A percentile compares a stretch with the other conserved stretches of the same genome.
Evolutionary conservation across 92 coral and sea anemone genomes (phyloP).

Genomic region (Isaurus tuberculatus): DNA sequence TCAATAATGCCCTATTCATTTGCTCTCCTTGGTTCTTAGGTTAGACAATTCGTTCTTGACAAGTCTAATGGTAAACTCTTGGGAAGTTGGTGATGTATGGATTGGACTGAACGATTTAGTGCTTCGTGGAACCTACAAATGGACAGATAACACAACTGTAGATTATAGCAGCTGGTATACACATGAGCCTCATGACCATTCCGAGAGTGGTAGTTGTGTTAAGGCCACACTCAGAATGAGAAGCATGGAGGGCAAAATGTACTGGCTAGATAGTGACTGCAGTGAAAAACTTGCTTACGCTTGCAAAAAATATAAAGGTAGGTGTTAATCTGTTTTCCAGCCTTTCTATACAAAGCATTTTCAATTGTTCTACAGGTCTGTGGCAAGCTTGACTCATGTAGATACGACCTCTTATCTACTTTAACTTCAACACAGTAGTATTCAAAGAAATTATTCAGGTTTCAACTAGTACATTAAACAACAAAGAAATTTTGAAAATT

Average conservation of each 20-base stretch:
- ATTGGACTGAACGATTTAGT: slow-evolving; percentile 74
- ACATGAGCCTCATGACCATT: slow-evolving; percentile 89
- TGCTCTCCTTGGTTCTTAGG: slow-evolving; percentile 26
- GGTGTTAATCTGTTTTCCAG: not conserved
- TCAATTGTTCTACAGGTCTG: not conserved
- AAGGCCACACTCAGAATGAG: slow-evolving; percentile 67
- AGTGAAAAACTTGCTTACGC: slow-evolving; percentile 65
- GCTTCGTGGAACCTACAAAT: slow-evolving; percentile 71
- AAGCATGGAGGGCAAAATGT: slow-evolving; percentile 83
- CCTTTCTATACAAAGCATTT: not conserved
- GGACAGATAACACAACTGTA: slow-evolving; percentile 72
- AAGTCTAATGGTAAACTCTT: slow-evolving; percentile 74
- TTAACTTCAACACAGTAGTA: too few species aligned
- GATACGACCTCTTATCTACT: too few species aligned
- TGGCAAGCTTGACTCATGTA: not conserved
- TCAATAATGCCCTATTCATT: not conserved
- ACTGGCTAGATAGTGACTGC: slow-evolving; percentile 86
- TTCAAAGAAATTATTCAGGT: too few species aligned
- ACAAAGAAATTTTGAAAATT: too few species aligned
- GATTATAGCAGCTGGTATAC: slow-evolving; percentile 85
- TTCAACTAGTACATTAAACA: too few species aligned
- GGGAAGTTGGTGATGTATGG: slow-evolving; percentile 91
- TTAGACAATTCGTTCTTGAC: slow-evolving; percentile 71
- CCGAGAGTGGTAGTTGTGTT: slow-evolving; percentile 79
- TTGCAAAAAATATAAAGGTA: slow-evolving; percentile 72